Conservation (phyloP, 2,113 vertebrate species). For the Cichladusa arquata region DNA sequence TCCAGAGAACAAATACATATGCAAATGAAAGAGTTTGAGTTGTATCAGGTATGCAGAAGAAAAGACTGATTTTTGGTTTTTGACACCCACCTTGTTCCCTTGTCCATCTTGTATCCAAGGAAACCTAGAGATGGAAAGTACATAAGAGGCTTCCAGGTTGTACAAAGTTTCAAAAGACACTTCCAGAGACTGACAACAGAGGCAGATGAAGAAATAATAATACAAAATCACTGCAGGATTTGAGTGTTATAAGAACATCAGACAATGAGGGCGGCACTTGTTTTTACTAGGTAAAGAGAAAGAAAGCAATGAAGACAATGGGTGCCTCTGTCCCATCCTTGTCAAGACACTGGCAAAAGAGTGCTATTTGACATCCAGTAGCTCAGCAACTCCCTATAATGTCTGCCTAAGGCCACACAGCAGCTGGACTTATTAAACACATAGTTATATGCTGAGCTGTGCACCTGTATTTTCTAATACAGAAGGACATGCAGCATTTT, state of each 20-base stretch:
- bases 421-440: neutral
- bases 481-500: neutral
- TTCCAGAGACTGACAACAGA: neutral
- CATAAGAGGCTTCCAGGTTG: neutral
- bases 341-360: neutral
- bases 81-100: neutral
- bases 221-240: neutral
- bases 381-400: neutral
- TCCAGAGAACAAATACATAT: neutral
- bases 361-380: neutral
- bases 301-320: rapidly evolving
- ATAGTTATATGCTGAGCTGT: neutral
- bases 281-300: neutral
- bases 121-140: neutral
- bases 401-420: neutral
- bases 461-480: neutral
- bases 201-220: neutral
- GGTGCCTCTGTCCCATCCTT: neutral
- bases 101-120: neutral
- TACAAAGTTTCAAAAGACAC: neutral
- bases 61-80: neutral
- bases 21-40: neutral
- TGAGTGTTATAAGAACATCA: neutral
- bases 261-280: neutral
- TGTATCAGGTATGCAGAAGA: neutral